These are phyloP conservation scores for Drosophila subobscura DNA, from an alignment of 1,140 invertebrate genomes.

Conservation along the genomic window DNA sequence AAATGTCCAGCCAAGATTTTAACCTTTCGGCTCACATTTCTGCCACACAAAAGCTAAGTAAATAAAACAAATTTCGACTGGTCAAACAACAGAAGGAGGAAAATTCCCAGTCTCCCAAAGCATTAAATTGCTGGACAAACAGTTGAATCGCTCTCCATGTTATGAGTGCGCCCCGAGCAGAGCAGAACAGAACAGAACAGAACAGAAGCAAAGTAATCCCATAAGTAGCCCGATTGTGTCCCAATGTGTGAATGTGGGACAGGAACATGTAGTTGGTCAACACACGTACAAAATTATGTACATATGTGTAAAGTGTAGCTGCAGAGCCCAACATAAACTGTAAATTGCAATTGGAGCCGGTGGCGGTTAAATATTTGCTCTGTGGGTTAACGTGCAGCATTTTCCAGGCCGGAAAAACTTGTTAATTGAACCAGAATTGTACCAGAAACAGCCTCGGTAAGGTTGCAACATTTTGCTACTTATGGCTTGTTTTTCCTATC, in stretches of 20 bases:
- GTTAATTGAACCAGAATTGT: slow-evolving; percentile 78
- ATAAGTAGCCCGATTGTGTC: slow-evolving; percentile 62
- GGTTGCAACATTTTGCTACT: slow-evolving; percentile 51
- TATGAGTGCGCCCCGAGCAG: slow-evolving; percentile 44
- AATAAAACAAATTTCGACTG: slow-evolving; percentile 44
- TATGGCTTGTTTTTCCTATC: slow-evolving; percentile 75
- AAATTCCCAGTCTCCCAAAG: slow-evolving; percentile 24
- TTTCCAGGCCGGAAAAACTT: slow-evolving; percentile 67
- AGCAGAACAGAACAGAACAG: slow-evolving; percentile 1
- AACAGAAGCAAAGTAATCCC: slow-evolving; percentile 50
- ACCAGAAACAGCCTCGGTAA: slow-evolving; percentile 44
- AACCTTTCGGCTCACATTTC: slow-evolving; percentile 36
- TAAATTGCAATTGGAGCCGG: slow-evolving; percentile 53
- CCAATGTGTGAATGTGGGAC: slow-evolving; percentile 23
- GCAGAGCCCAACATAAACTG: slow-evolving; percentile 39
- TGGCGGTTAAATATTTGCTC: slow-evolving; percentile 59
- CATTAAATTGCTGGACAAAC: slow-evolving; percentile 60
- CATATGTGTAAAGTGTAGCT: slow-evolving; percentile 37
- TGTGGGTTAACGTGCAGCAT: slow-evolving; percentile 57
- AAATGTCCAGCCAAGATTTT: not conserved
- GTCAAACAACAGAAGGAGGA: slow-evolving; percentile 20
- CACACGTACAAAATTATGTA: no score
- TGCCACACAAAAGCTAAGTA: slow-evolving; percentile 30
- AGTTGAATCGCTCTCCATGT: slow-evolving; percentile 55
- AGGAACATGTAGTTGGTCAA: no score